Evolutionary conservation across 2,888 invertebrate species (phyloP).

Genomic region (Argyresthia albistria): DNA sequence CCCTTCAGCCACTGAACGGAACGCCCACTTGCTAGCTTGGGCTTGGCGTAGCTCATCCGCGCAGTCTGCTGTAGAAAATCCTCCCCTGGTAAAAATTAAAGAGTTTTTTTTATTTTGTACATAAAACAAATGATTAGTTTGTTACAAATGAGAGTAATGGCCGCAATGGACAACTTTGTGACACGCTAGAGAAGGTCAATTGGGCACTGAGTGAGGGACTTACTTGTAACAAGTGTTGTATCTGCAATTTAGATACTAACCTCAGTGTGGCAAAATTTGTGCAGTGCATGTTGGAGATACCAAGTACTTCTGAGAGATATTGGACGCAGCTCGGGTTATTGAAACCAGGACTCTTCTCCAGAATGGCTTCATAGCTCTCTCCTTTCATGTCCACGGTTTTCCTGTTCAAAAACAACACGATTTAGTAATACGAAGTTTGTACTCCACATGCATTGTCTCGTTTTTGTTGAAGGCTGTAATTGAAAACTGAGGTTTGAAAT

Average conservation of each 20-base stretch:
- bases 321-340: constrained; percentile 92
- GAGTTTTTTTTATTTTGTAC: too few relatives aligned
- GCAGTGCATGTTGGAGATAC: constrained; percentile 78
- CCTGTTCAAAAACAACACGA: constrained; percentile 53
- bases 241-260: constrained; percentile 44
- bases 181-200: too few relatives aligned
- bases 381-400: constrained; percentile 86
- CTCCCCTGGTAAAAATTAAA: constrained; percentile 64
- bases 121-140: too few relatives aligned
- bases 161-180: too few relatives aligned
- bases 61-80: constrained; percentile 86
- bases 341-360: constrained; percentile 88
- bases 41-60: constrained; percentile 88
- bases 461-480: not conserved
- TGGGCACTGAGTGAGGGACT: too few relatives aligned
- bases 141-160: too few relatives aligned
- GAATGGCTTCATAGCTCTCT: constrained; percentile 84
- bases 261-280: constrained; percentile 80
- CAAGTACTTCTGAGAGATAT: constrained; percentile 83
- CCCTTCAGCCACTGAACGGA: constrained; percentile 94
- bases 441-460: not conserved
- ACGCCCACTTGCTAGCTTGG: constrained; percentile 95
- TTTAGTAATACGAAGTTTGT: not conserved
- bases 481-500: not conserved
- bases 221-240: too few relatives aligned